Base-by-base conservation (phyloP, 2,888 invertebrate species). In the Hesperia comma region DNA sequence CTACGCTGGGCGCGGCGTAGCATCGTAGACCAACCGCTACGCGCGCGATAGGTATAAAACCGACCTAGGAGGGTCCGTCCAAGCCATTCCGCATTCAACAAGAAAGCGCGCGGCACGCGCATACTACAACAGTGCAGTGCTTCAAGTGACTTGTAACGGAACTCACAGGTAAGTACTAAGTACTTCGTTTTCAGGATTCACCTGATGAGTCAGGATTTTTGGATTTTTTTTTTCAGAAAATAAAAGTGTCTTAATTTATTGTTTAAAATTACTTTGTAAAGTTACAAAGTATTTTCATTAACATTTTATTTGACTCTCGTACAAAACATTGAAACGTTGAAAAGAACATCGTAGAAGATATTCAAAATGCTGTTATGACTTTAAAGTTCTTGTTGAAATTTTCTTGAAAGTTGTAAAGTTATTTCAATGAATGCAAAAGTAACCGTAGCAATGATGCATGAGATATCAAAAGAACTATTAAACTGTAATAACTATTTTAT, bases 1-100 rank as follows among this genome's bases (percentile, higher is more conserved):
- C 92, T 86, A 91, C 91, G 87, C 75, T 67, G 87, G 87, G 90
- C 87, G 86, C 82, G 84, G 84, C 84, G 79, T 79, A 75, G 72
- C 72, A 26, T 54, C 75, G 81, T 84, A 84, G 83, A 82, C 86
- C 88, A 86, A 82, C 84, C 86, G 80, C 80, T 83, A 82, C 79
- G 79, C 76, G 76, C 73, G 69, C 70, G 62, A 69, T 61, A 72
- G 75, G 76, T 88, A 89, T 89, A 89, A 80, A 89, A 86, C 77
- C 77, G 73, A 75, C 71, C 70, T 69, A 32, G 72, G 71, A 69
- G 74, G 72, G 74, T 72, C 74, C 72, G 74, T 72, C 71, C 74
- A 75, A 73, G 75, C 82, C 91, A 91, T 86, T 91, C 85, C 79
- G 80, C 82, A 86, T 75, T 75, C 72, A 81, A 71, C 79, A 71